Percentiles rank a stretch among this genome's conserved stretches.
Conservation (phyloP, 2,797 vertebrate genomes). For the Labroides dimidiatus region DNA sequence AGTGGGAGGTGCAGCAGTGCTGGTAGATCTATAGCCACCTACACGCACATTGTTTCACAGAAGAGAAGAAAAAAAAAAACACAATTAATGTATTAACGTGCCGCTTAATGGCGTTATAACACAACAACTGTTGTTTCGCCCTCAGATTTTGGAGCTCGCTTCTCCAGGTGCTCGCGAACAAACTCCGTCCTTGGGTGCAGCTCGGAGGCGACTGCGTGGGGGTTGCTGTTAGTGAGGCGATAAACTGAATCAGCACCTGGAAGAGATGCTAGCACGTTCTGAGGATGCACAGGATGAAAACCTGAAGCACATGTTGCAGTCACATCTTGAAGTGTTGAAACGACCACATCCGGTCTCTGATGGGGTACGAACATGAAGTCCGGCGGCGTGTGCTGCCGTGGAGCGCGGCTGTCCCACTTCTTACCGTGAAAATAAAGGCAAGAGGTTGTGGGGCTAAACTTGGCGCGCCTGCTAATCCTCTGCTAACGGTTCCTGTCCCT, state of each 20-base stretch:
- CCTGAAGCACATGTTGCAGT: background rate
- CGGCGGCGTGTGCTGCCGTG: conserved; percentile 7
- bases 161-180: conserved; percentile 37
- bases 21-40: conserved; percentile 1
- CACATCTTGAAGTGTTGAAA: conserved; percentile 22
- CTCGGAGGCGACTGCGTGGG: conserved; percentile 11
- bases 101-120: conserved; percentile 14
- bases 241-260: conserved; percentile 24
- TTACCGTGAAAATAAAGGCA: conserved; percentile 55
- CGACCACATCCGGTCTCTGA: conserved; percentile 22
- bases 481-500: conserved; percentile 89
- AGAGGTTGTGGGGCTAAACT: conserved; percentile 84
- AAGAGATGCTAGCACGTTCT: background rate
- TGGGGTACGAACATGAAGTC: conserved; percentile 14
- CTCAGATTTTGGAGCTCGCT: conserved; percentile 4
- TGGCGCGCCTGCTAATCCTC: conserved; percentile 87
- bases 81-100: background rate
- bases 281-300: background rate
- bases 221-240: background rate
- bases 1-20: conserved; percentile 2
- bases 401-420: conserved; percentile 45
- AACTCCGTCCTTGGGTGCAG: background rate
- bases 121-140: conserved; percentile 29
- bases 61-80: conserved; percentile 5
- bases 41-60: background rate